Evolutionary conservation across 2,113 vertebrate species (phyloP), one percentile per base, ranked within the genome.

Genomic region (Hippocampus zosterae): DNA sequence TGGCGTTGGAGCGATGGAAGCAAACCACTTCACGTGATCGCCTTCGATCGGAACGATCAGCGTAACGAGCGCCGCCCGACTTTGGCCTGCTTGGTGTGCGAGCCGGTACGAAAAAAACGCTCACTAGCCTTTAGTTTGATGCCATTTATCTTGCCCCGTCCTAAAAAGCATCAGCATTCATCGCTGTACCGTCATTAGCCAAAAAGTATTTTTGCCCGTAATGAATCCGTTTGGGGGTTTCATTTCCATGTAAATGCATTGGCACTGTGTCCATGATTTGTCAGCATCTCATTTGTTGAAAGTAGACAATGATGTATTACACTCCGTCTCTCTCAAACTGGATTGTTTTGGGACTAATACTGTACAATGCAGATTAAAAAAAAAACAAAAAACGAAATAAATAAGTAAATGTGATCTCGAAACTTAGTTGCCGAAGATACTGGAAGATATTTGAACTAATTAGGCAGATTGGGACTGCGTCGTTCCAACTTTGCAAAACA

Each of bases 211-310:
- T 86, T 71, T 76, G 81, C 76, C 81, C 80, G 81, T 84, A 86
- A 84, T 46, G 21, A 69, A 59, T 42, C 67, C 48, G 66, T 71
- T 70, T 6, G 77, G 6, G 65, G 61, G 29, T 90, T 88, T 90
- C 86, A 88, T 90, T 89, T 90, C 81, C 85, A 88, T 90, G 88
- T 84, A 88, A 92, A 90, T 88, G 78, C 74, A 77, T 78, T 84
- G 74, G 70, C 66, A 82, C 76, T 67, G 71, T 3, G 42, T 80
- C 77, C 76, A 79, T 79, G 84, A 84, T 90, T 88, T 89, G 86
- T 89, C 84, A 85, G 73, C 75, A 76, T 85, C 85, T 87, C 80
- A 70, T 83, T 84, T 82, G 71, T 67, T 50, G 70, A 78, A 87
- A 86, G 33, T 37, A 5, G 33, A 37, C 33, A 37, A 37, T 37